A percentile compares a stretch with the other conserved stretches of the same genome.
phyloP scores from a whole-genome alignment of 2,888 invertebrate species.

The Epinotia demarniana region DNA sequence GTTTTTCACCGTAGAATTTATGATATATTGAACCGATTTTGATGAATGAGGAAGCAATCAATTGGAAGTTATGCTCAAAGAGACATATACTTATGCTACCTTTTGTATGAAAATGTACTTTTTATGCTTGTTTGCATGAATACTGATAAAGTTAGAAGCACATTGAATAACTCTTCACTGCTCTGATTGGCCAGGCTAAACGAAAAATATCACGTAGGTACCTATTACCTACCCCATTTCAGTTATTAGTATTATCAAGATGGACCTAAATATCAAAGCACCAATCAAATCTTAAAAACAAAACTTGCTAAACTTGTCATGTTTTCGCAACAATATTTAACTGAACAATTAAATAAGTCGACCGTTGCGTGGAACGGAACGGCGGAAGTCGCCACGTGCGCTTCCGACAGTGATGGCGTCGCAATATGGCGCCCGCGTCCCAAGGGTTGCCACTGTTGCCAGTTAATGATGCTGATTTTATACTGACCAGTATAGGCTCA shows the following conservation, averaged over 20 bases:
- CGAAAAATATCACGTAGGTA: too few species aligned
- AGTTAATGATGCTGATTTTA: constrained; percentile 3
- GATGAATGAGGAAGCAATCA: too few species aligned
- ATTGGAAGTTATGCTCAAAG: too few species aligned
- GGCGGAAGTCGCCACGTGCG: constrained; percentile 81
- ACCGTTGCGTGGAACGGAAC: constrained; percentile 78
- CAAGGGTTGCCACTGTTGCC: constrained; percentile 48
- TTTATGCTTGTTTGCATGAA: too few species aligned
- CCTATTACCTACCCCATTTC: neutral
- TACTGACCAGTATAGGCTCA: neutral
- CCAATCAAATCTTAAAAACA: constrained; percentile 27
- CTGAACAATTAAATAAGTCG: constrained; percentile 57
- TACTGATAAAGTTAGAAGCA: too few species aligned
- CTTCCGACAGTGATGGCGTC: constrained; percentile 79
- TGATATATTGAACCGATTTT: too few species aligned
- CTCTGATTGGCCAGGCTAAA: too few species aligned
- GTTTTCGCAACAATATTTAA: constrained; percentile 44
- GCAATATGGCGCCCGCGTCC: constrained; percentile 79
- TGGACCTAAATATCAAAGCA: neutral
- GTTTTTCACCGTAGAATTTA: too few species aligned
- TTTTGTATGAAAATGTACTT: too few species aligned
- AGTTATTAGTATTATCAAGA: neutral
- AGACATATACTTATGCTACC: too few species aligned
- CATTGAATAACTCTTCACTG: too few species aligned
- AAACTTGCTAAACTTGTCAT: constrained; percentile 31